Evolutionary conservation across 2,888 invertebrate species (phyloP), one percentile per base, ranked within the genome.

Genomic region (Pomacea canaliculata): DNA sequence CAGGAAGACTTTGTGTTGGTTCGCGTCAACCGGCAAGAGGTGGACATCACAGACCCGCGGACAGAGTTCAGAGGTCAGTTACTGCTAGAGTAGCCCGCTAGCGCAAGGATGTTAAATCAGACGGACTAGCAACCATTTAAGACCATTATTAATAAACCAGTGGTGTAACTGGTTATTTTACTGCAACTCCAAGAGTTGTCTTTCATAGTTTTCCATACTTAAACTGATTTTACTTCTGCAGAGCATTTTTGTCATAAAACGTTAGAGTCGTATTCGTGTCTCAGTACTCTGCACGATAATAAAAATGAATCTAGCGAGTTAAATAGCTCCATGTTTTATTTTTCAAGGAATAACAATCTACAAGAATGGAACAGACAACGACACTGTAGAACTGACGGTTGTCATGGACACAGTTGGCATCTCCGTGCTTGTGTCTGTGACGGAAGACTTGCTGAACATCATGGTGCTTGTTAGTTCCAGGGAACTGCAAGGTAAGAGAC

Each of bases 381-480:
- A 56, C 16, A 80, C 80, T 18, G 71, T 75, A 37, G 81, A 80
- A 66, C 66, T 83, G n/a, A 77, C 77, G 1, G 81, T 88, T 16
- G 85, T 85, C 19, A 78, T 87, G 72, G 85, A 85, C 46, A 79
- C 83, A 48, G 79, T 80, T 18, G 85, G 85, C 46, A 77, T 88
- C 19, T 87, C 87, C 12, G 79, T 87, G 12, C 81, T 83, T 19
- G 79, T 87, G 19, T 71, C 78, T 60, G 85, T 83, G 67, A 84
- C 84, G 0, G 79, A 82, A 12, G 85, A 88, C 73, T 82, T 87
- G 65, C 77, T 88, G 12, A 88, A 88, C 78, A 83, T 87, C 74
- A 85, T 88, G 77, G 83, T 85, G 66, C 83, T 87, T 77, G 83
- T 86, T 9, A 85, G 87, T 8, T 83, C 84, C 10, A 78, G 82